Evolutionary conservation across 1,140 invertebrate species (phyloP).

Genomic region (Rhizoglyphus robini): DNA sequence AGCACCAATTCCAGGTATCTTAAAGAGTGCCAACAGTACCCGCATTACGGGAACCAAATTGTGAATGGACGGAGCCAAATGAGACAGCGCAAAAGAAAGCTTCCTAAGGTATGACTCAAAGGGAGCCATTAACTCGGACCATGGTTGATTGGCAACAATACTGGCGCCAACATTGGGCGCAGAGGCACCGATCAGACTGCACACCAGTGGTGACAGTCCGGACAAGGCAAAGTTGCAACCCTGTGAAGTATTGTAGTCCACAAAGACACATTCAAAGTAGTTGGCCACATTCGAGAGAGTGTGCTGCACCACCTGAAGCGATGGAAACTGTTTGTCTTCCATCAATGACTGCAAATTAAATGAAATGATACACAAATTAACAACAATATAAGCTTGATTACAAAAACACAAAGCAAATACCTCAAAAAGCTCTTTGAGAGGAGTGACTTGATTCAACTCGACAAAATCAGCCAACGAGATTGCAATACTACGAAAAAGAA

Average conservation of each 20-base stretch:
- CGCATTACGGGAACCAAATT: constrained; percentile 61
- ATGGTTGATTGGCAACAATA: constrained; percentile 34
- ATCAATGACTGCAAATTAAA: constrained; percentile 62
- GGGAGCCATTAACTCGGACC: constrained; percentile 62
- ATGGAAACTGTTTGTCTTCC: constrained; percentile 66
- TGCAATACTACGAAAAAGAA: constrained; percentile 52
- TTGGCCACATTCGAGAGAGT: constrained; percentile 77
- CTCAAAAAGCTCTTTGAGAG: constrained; percentile 77
- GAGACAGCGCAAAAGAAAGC: constrained; percentile 55
- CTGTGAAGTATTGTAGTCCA: constrained; percentile 54
- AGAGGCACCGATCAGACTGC: constrained; percentile 29
- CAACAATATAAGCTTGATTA: neutral
- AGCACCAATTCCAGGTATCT: constrained; percentile 33
- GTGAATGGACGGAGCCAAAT: constrained; percentile 38
- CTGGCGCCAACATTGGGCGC: neutral
- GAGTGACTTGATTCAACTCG: constrained; percentile 85
- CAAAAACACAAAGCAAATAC: constrained; percentile 34
- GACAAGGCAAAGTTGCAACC: neutral
- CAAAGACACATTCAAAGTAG: constrained; percentile 78
- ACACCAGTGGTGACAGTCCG: constrained; percentile 35
- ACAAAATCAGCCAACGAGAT: constrained; percentile 88
- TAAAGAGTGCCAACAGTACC: constrained; percentile 69
- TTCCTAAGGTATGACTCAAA: constrained; percentile 72
- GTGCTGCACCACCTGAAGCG: constrained; percentile 49
- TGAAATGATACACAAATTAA: constrained; percentile 16